These are phyloP conservation scores for Zaprionus lachaisei DNA, from an alignment of 1,140 invertebrate species.

Conservation along the genomic window DNA sequence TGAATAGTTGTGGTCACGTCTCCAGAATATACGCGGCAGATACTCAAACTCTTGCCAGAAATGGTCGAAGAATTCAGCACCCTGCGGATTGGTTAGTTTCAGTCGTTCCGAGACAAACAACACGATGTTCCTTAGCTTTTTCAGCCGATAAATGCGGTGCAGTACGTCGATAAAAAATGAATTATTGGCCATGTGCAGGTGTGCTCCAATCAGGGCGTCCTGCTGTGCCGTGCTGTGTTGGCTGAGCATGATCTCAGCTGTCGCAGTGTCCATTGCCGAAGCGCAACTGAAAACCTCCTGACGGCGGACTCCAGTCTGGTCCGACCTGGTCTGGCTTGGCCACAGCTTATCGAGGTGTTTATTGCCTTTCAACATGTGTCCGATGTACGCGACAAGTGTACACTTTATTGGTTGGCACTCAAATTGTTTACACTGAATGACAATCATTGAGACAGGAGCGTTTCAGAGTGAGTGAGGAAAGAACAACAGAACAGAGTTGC, in stretches of 20 bases:
- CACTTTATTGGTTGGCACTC: slow-evolving; percentile 39
- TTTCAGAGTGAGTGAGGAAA: background rate
- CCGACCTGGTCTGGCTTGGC: background rate
- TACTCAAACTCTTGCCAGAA: slow-evolving; percentile 57
- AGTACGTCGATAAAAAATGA: slow-evolving; percentile 62
- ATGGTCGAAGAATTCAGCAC: slow-evolving; percentile 56
- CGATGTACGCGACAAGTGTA: slow-evolving; percentile 16
- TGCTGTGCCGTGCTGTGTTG: slow-evolving; percentile 3
- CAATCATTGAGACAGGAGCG: slow-evolving; percentile 26
- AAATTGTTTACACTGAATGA: slow-evolving; percentile 36
- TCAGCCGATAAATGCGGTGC: slow-evolving; percentile 40
- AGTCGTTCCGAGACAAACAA: slow-evolving; percentile 72
- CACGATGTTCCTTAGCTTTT: slow-evolving; percentile 70
- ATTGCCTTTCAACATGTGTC: slow-evolving; percentile 20
- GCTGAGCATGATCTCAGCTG: slow-evolving; percentile 54
- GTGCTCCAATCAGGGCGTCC: background rate
- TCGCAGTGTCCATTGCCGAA: slow-evolving; percentile 49
- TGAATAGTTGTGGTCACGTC: slow-evolving; percentile 17
- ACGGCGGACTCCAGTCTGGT: background rate
- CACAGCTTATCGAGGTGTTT: background rate
- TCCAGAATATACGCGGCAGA: slow-evolving; percentile 56
- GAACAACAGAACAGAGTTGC: background rate
- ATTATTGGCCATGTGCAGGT: slow-evolving; percentile 46
- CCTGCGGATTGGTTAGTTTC: slow-evolving; percentile 36
- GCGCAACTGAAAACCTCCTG: slow-evolving; percentile 43